phyloP scores from a whole-genome alignment of 2,888 invertebrate species.

The Monochamus alternatus region DNA sequence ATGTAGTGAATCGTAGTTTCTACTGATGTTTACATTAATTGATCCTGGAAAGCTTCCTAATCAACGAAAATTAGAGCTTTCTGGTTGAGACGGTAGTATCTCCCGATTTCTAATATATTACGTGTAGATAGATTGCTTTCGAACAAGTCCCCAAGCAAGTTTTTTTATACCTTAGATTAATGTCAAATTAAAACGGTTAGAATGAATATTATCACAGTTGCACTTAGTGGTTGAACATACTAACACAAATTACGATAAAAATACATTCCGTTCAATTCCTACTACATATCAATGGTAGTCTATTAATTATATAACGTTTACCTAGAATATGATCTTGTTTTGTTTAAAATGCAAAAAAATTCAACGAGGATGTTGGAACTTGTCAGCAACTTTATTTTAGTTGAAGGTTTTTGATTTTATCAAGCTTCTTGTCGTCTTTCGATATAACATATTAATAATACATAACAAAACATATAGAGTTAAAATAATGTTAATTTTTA shows the following conservation, averaged over 20 bases:
- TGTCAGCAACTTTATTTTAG: too few relatives aligned
- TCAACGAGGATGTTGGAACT: too few relatives aligned
- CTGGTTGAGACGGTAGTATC: neutral
- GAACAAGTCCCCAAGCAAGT: constrained; percentile 11
- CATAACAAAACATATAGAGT: too few relatives aligned
- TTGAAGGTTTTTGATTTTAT: too few relatives aligned
- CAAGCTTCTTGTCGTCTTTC: too few relatives aligned
- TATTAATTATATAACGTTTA: too few relatives aligned
- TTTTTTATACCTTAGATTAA: neutral
- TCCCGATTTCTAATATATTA: constrained; percentile 11
- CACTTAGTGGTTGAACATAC: constrained; percentile 1
- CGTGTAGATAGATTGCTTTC: neutral
- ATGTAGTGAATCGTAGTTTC: neutral
- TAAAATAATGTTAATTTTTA: too few relatives aligned
- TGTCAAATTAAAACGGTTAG: constrained; percentile 9
- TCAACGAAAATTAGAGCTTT: constrained; percentile 5
- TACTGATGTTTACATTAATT: neutral
- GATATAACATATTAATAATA: too few relatives aligned
- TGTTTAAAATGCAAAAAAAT: too few relatives aligned
- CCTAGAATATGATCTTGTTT: too few relatives aligned
- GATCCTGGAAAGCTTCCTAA: constrained; percentile 1
- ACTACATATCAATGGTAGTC: neutral
- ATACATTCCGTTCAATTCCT: constrained; percentile 15
- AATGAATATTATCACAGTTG: constrained; percentile 8
- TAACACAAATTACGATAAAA: constrained; percentile 19